Base-by-base conservation (phyloP, 2,888 invertebrate genomes). In the Deilephila elpenor region DNA sequence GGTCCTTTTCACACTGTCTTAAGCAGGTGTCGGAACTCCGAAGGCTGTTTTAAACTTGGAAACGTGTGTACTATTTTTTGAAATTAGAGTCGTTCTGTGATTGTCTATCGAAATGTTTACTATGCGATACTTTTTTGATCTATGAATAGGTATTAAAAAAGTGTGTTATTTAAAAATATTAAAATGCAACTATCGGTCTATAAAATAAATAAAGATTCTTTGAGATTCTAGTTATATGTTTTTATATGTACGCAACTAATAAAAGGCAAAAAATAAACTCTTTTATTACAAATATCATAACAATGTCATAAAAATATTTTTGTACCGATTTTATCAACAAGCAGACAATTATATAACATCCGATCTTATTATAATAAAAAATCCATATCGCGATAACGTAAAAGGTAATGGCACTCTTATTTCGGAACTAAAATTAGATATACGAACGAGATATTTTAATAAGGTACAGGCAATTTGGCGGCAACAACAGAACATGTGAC, bases 351-450 rank as follows among this genome's bases (percentile, higher is more conserved):
- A 11, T 44, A 44, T 44, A 44, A 44, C 14, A 14, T 44, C 11
- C 3, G 3, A 32, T 60, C 60, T 29, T 60, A 29, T 29, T 34
- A 44, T 64, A 37, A 37, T 3, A 20, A 44, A 19, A 19, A 14
- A 44, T 64, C 19, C 8, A 64, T 44, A 64, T 37, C 44, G 44
- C 44, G 20, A 64, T 64, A 64, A 44, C 37, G 64, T 64, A 64
- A 64, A 44, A 25, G 11, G n/a, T 20, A 60, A 25, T 14, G 67
- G 67, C 44, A 17, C 17, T 17, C 51, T 51, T 25, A 6, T 67
- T 67, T 44, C 25, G 44, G n/a, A 44, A 67, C 44, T 62, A 67
- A 67, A 67, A 67, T 51, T 67, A 67, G 25, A 51, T 29, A 67
- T 67, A 51, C 44, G 25, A 67, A 51, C 25, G 25, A 51, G 17